Evolutionary conservation across 2,888 invertebrate genomes (phyloP).

Genomic region (Halocaridina rubra): DNA sequence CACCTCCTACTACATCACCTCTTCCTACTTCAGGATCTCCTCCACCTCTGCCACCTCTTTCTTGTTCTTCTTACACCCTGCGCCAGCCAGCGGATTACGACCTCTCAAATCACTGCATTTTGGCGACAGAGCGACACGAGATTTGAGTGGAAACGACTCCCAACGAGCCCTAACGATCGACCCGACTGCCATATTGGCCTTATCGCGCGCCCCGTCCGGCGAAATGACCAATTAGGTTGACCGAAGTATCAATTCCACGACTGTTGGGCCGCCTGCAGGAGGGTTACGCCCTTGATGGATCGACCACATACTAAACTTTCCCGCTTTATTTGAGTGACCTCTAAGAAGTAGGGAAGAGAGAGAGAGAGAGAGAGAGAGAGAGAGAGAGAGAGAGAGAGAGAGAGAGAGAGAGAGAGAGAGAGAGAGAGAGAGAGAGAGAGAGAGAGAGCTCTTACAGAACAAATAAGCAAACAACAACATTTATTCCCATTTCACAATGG

Average conservation of each 20-base stretch:
- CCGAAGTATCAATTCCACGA: conserved; percentile 54
- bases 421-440: neutral
- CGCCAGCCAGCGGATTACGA: conserved; percentile 42
- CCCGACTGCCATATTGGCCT: conserved; percentile 53
- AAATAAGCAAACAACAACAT: conserved; percentile 2
- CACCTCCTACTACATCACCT: too few species aligned
- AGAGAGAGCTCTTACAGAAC: conserved; percentile 7
- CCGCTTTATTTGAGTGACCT: neutral
- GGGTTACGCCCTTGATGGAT: conserved; percentile 36
- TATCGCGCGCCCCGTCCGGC: conserved; percentile 55
- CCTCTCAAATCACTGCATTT: conserved; percentile 58
- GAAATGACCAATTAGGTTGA: conserved; percentile 56
- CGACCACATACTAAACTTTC: neutral
- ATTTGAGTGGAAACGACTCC: conserved; percentile 59
- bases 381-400: neutral
- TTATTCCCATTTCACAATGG: too few species aligned
- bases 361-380: conserved; percentile 15
- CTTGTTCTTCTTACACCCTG: conserved; percentile 31
- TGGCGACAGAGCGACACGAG: conserved; percentile 53
- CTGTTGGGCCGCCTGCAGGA: conserved; percentile 37
- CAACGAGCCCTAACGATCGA: conserved; percentile 50
- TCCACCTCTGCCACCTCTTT: too few species aligned
- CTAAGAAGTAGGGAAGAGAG: neutral
- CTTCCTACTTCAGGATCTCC: too few species aligned
- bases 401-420: neutral